These are phyloP conservation scores for Suncus etruscus DNA, from an alignment of 2,113 vertebrate genomes.

Conservation along the genomic window DNA sequence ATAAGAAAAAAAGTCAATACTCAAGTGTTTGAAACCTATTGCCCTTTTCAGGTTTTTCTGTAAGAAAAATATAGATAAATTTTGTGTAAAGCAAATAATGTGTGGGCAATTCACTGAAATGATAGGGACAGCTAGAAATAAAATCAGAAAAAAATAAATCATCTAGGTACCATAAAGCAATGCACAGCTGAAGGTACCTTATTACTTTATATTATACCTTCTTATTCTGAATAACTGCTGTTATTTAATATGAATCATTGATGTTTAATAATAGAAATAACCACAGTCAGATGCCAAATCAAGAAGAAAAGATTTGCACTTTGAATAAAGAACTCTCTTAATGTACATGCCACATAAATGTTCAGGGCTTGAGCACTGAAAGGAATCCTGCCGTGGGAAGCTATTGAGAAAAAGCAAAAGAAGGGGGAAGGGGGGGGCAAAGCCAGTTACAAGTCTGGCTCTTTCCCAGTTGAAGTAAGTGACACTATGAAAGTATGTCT, in stretches of 20 bases:
- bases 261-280: slow-evolving; percentile 84
- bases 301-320: slow-evolving; percentile 69
- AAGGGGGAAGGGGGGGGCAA: neutral
- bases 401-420: slow-evolving; percentile 74
- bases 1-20: slow-evolving; percentile 80
- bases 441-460: slow-evolving; percentile 57
- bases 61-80: slow-evolving; percentile 49
- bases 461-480: slow-evolving; percentile 71
- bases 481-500: slow-evolving; percentile 66
- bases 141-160: slow-evolving; percentile 63
- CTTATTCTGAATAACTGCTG: slow-evolving; percentile 72
- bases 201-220: slow-evolving; percentile 74
- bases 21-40: slow-evolving; percentile 70
- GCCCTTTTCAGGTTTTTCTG: slow-evolving; percentile 75
- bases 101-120: slow-evolving; percentile 51
- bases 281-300: slow-evolving; percentile 74
- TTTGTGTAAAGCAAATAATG: slow-evolving; percentile 58
- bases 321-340: slow-evolving; percentile 72
- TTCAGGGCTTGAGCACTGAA: slow-evolving; percentile 63
- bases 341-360: slow-evolving; percentile 68
- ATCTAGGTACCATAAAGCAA: slow-evolving; percentile 58
- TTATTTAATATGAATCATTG: slow-evolving; percentile 76
- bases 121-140: slow-evolving; percentile 47
- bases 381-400: slow-evolving; percentile 69
- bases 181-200: slow-evolving; percentile 58